Evolutionary conservation across 2,797 vertebrate species (phyloP).

Genomic region (Anguilla pacifica): DNA sequence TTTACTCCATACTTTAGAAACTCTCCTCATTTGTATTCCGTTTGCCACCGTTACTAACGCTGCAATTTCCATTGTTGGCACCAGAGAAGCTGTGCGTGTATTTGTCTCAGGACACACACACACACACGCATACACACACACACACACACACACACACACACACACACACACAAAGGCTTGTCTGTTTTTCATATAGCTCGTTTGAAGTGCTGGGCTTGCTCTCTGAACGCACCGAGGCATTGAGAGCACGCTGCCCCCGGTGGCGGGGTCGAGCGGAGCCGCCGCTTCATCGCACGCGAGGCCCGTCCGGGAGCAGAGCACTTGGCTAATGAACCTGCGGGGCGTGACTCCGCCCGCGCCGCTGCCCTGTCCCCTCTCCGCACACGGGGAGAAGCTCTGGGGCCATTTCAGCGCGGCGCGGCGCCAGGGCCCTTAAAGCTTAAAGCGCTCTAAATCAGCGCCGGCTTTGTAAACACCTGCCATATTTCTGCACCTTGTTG

Average conservation of each 20-base stretch:
- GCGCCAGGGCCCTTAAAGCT: neutral
- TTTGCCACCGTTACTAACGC: neutral
- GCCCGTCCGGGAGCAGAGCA: neutral
- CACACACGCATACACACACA: neutral
- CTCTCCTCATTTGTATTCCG: neutral
- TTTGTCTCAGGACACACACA: neutral
- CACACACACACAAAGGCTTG: neutral
- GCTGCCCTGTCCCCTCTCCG: neutral
- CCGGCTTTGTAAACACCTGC: neutral
- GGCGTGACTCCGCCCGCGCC: too few species aligned
- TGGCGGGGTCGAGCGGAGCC: neutral
- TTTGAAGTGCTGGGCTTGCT: neutral
- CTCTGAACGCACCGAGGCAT: neutral
- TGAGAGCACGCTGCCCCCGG: neutral
- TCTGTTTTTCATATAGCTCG: neutral
- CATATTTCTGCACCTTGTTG: neutral
- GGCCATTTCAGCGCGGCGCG: neutral
- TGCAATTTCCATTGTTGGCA: neutral
- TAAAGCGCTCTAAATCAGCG: neutral
- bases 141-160: neutral
- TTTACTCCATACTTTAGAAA: neutral
- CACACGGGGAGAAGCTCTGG: neutral
- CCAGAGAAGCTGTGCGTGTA: conserved; percentile 17
- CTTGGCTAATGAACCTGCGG: neutral
- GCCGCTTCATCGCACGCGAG: neutral